Base-by-base conservation (phyloP, 2,888 invertebrate genomes). In the Dynastes tityus region DNA sequence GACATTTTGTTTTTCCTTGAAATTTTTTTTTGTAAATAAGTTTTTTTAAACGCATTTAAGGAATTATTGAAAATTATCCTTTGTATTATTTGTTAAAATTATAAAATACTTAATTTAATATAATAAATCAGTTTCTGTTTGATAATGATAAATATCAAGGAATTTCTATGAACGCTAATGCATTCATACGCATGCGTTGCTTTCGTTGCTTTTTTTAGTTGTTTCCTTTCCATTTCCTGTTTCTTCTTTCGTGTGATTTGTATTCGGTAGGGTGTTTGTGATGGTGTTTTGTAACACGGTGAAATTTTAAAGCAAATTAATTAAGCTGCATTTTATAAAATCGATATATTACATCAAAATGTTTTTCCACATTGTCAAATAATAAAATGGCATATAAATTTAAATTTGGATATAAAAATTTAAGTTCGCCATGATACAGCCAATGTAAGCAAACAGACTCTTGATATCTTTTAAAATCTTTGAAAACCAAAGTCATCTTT, bases 401-500 rank as follows among this genome's bases (percentile, higher is more conserved):
- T 51, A 53, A 53, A 5, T 45, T 8, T 45, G 8, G 11, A 22
- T 22, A 22, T 22, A 22, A 22, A 16, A 3, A 4, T 58, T n/a
- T 58, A 22, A 22, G 16, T n/a, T 53, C 49, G 32, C 63, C 63
- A 63, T 63, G 63, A 55, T 53, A n/a, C 71, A 13, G n/a, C 53
- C 9, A 11, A 45, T 45, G 13, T 37, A 22, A 37, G n/a, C 37
- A 22, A 53, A 27, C 51, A 55, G 29, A 11, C 29, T 71, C 27
- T 37, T 5, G 29, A 32, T 49, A 64, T n/a, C 16, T 16, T 2
- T 45, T 49, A 63, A 45, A 68, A 58, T 68, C 49, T 67, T 68
- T 11, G 45, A 40, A 37, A 27, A 55, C n/a, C 29, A 22, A 11
- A 53, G 67, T 53, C 79, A 79, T 79, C 79, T 11, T 13, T 61